Evolutionary conservation across 2,888 invertebrate species (phyloP).

Genomic region (Magallana nippona): DNA sequence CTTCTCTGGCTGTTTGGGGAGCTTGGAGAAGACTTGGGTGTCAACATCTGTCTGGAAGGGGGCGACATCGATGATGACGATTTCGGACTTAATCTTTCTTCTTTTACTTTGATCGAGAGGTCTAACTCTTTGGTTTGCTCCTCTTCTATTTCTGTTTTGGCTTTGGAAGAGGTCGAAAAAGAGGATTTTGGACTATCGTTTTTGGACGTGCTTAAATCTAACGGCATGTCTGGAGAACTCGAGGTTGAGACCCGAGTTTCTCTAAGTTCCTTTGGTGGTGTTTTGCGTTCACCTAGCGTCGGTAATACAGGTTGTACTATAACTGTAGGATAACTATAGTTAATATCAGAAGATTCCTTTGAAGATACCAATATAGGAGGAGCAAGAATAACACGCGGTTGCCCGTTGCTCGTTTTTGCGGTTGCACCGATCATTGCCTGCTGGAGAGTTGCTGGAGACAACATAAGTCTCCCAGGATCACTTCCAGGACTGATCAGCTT

Average conservation of each 20-base stretch:
- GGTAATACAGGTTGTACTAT: slow-evolving; percentile 65
- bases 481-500: not conserved
- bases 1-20: slow-evolving; percentile 31
- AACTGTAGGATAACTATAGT: slow-evolving; percentile 65
- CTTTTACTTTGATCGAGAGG: slow-evolving; percentile 39
- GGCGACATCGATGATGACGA: slow-evolving; percentile 50
- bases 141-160: slow-evolving; percentile 22
- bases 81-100: slow-evolving; percentile 39
- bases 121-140: slow-evolving; percentile 31
- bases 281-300: slow-evolving; percentile 23
- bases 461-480: slow-evolving; percentile 18
- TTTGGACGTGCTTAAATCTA: slow-evolving; percentile 66
- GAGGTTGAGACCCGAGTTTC: slow-evolving; percentile 5
- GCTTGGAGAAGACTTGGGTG: slow-evolving; percentile 18
- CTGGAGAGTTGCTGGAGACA: slow-evolving; percentile 42
- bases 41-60: slow-evolving; percentile 26
- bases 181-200: slow-evolving; percentile 35
- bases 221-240: slow-evolving; percentile 45
- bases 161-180: slow-evolving; percentile 14
- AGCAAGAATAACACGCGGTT: slow-evolving; percentile 64
- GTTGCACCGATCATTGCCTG: slow-evolving; percentile 60
- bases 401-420: slow-evolving; percentile 53
- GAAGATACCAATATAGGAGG: slow-evolving; percentile 65
- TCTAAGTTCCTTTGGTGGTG: not conserved
- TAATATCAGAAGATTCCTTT: slow-evolving; percentile 58